Evolutionary conservation across 2,888 invertebrate species (phyloP).

Genomic region (Margaritifera margaritifera): DNA sequence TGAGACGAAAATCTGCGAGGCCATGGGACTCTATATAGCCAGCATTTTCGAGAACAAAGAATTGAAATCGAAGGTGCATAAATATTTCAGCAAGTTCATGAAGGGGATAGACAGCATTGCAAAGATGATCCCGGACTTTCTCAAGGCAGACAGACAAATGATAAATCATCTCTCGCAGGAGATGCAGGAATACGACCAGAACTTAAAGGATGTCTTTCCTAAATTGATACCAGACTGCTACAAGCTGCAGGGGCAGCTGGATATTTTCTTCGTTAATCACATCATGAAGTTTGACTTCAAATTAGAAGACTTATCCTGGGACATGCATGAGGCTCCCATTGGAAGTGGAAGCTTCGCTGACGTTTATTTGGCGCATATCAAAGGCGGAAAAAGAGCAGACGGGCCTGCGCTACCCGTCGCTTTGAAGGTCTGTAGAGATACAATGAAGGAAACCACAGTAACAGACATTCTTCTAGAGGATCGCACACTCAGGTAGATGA

Average conservation of each 20-base stretch:
- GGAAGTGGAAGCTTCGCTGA: slow-evolving; percentile 63
- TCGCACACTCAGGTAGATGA: slow-evolving; percentile 53
- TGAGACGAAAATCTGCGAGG: slow-evolving; percentile 25
- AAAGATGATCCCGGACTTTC: slow-evolving; percentile 58
- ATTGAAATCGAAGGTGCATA: slow-evolving; percentile 41
- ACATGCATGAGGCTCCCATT: slow-evolving; percentile 35
- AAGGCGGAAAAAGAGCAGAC: slow-evolving; percentile 1
- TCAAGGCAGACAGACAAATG: slow-evolving; percentile 56
- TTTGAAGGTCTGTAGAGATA: slow-evolving; percentile 51
- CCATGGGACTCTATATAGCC: slow-evolving; percentile 30
- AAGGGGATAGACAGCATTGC: slow-evolving; percentile 52
- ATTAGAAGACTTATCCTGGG: slow-evolving; percentile 47
- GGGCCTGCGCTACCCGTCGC: slow-evolving; percentile 35
- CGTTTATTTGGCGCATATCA: slow-evolving; percentile 46
- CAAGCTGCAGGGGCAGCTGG: slow-evolving; percentile 48
- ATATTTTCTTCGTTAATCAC: slow-evolving; percentile 57
- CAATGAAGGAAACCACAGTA: slow-evolving; percentile 42
- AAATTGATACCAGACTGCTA: slow-evolving; percentile 30
- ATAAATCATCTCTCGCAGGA: slow-evolving; percentile 48
- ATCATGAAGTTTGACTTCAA: slow-evolving; percentile 58
- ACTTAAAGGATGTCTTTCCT: slow-evolving; percentile 48
- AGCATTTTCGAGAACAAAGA: slow-evolving; percentile 43
- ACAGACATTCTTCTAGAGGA: slow-evolving; percentile 60
- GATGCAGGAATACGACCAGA: slow-evolving; percentile 38
- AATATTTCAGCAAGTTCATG: slow-evolving; percentile 51